Evolutionary conservation across 2,113 vertebrate species (phyloP).

Genomic region (Muscicapa adusta): DNA sequence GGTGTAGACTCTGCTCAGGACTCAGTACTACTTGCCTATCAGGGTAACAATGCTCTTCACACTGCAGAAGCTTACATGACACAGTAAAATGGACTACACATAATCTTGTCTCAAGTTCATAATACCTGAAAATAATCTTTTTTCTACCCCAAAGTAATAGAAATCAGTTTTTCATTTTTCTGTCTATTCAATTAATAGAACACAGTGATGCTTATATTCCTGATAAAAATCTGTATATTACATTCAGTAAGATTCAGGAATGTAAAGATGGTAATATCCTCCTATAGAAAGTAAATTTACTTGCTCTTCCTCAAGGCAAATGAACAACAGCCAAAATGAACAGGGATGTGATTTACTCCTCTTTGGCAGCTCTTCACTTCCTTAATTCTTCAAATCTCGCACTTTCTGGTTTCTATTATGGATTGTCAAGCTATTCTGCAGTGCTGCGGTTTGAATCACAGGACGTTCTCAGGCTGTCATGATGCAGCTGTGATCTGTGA

Average conservation of each 20-base stretch:
- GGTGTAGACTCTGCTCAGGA: neutral
- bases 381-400: neutral
- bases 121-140: neutral
- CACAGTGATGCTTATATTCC: neutral
- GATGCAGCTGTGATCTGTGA: neutral
- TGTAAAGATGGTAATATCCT: neutral
- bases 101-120: neutral
- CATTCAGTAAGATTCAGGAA: constrained; percentile 3
- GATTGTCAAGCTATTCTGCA: neutral
- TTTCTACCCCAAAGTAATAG: neutral
- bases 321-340: constrained; percentile 18
- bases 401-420: neutral
- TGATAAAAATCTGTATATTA: constrained; percentile 5
- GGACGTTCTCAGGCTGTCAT: neutral
- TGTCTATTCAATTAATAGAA: neutral
- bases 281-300: neutral
- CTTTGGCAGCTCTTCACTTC: constrained; percentile 1
- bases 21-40: neutral
- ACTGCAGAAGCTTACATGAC: neutral
- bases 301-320: constrained; percentile 26
- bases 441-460: neutral
- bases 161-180: neutral
- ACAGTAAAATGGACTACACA: neutral
- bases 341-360: neutral
- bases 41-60: neutral